Conservation (phyloP, 2,797 vertebrate species). For the Coregonus ussuriensis region DNA sequence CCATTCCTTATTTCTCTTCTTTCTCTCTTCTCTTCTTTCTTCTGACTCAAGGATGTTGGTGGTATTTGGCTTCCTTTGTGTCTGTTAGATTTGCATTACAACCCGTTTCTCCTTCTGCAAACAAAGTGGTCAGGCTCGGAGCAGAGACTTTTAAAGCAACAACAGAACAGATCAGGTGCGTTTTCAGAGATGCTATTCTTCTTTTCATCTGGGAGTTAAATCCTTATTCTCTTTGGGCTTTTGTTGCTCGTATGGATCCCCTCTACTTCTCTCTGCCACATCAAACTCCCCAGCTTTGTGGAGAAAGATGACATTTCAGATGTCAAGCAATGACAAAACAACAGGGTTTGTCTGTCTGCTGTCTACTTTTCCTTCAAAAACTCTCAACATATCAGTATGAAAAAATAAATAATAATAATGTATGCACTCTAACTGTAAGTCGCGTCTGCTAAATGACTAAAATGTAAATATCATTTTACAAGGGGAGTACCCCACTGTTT, state of each 20-base stretch:
- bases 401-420: too few relatives aligned
- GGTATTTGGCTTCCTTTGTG: neutral
- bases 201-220: neutral
- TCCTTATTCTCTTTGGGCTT: neutral
- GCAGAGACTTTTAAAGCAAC: neutral
- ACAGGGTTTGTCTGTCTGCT: neutral
- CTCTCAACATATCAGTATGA: neutral
- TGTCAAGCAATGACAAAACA: neutral
- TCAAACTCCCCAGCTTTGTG: neutral
- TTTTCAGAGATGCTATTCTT: neutral
- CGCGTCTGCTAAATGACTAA: too few relatives aligned
- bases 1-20: neutral
- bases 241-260: neutral
- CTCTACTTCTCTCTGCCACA: neutral
- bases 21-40: neutral
- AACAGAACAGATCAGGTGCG: neutral
- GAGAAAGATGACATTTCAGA: neutral
- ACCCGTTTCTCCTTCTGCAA: neutral
- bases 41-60: neutral
- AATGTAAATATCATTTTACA: neutral
- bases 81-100: neutral
- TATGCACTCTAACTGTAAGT: too few relatives aligned
- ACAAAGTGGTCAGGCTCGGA: neutral
- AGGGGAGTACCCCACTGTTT: neutral
- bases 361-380: neutral